Percentiles rank a stretch among this genome's conserved stretches.
Conservation (phyloP, 2,797 vertebrate genomes). For the Notoglanidium macrostoma region DNA sequence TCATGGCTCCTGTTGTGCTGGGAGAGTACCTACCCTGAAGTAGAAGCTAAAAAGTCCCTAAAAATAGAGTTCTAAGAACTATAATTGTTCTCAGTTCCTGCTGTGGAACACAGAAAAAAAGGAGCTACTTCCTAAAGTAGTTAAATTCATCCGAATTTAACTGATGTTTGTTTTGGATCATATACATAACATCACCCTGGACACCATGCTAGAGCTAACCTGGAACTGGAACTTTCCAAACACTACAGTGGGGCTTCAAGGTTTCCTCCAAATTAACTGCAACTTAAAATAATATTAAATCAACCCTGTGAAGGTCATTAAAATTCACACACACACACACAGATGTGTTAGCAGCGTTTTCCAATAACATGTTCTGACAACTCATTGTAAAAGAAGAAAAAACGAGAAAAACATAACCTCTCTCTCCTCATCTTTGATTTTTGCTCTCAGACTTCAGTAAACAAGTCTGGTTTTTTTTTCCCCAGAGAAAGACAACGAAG, state of each 20-base stretch:
- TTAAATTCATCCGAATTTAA: no score
- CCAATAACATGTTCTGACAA: slow-evolving; percentile 13
- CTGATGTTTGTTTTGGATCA: neutral
- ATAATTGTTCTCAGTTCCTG: no score
- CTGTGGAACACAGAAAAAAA: no score
- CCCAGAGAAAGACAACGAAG: neutral
- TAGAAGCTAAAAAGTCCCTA: no score
- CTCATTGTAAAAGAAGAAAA: slow-evolving; percentile 9
- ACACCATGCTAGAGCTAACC: neutral
- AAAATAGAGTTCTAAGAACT: no score
- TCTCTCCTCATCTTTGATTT: slow-evolving; percentile 21
- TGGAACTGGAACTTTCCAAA: neutral
- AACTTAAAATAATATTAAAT: neutral
- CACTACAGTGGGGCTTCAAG: neutral
- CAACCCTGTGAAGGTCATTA: slow-evolving; percentile 5
- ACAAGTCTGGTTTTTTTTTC: neutral
- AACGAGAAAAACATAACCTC: neutral
- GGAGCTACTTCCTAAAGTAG: no score
- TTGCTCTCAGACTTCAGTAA: slow-evolving; percentile 20
- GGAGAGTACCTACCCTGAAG: no score
- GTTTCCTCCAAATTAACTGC: neutral
- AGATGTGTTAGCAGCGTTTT: neutral
- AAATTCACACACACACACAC: slow-evolving; percentile 2
- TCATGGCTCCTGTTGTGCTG: no score
- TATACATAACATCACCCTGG: neutral